phyloP scores from a whole-genome alignment of 2,797 vertebrate genomes.

The Nannoperca australis region DNA sequence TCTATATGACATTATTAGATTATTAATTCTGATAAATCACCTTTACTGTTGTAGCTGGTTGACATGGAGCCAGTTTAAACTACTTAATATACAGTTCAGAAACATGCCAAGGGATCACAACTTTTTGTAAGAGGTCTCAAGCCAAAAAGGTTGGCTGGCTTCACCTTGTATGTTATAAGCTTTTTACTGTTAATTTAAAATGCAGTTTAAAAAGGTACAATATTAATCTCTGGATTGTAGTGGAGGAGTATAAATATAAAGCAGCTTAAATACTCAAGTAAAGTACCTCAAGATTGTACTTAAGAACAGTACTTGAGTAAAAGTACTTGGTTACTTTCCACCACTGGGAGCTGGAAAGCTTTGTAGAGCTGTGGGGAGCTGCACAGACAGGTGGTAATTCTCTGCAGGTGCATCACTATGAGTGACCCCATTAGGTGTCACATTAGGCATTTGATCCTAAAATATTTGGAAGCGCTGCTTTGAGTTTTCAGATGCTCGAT shows the following conservation, averaged over 20 bases:
- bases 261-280: too few relatives aligned
- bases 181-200: background rate
- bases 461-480: background rate
- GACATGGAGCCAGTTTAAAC: too few relatives aligned
- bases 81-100: background rate
- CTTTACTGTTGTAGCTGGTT: too few relatives aligned
- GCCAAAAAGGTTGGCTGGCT: background rate
- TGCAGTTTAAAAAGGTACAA: background rate
- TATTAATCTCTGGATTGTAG: background rate
- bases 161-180: background rate
- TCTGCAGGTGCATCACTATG: background rate
- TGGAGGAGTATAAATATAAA: background rate
- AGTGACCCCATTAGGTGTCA: background rate
- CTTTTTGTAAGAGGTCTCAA: background rate
- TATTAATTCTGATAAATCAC: too few relatives aligned
- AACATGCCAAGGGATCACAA: background rate
- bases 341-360: background rate
- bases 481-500: background rate
- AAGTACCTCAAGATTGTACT: background rate
- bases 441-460: background rate
- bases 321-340: background rate
- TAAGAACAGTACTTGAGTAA: background rate
- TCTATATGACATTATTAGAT: too few relatives aligned
- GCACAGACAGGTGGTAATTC: background rate
- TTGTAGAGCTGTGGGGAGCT: background rate